Evolutionary conservation across 2,113 vertebrate genomes (phyloP), one percentile per base, ranked within the genome.

Genomic region (Colinus virginianus): DNA sequence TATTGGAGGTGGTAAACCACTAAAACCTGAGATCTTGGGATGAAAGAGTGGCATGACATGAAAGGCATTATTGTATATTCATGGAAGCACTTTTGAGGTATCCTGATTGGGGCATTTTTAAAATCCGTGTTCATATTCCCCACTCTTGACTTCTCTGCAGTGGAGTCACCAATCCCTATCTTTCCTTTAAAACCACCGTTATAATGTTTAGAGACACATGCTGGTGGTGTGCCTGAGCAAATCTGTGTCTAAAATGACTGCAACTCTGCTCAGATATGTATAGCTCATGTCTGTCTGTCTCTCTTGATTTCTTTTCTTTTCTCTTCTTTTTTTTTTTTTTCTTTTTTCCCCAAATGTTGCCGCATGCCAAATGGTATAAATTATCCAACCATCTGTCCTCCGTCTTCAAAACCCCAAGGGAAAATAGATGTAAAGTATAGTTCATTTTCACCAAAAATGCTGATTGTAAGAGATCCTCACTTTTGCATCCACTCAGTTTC

Each of bases 361-460:
- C 4, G 32, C 91, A 88, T 96, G 95, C 96, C 96, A 96, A 96
- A 93, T 95, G 95, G 96, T 96, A 96, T 96, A 96, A 96, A 96
- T 96, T 96, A 96, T 95, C 94, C 82, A 93, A 88, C 95, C 96
- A 96, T 96, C 95, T 96, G 95, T 96, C 95, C 95, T 79, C 72
- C 64, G 92, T 95, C 94, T 94, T 95, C 93, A 91, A 94, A 92
- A 61, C 83, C 94, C 93, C 58, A 36, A 90, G 94, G 93, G 95
- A 91, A 95, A 96, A 95, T 91, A 91, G 93, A 96, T 91, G 76
- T 91, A 87, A 95, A 95, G 90, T 66, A 66, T 81, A 90, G 91
- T 85, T 96, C 85, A 43, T 95, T 95, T 96, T 94, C 66, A 56
- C 94, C 93, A 95, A 95, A 96, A 95, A 93, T 67, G 61, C 86